These are phyloP conservation scores for Palythoa heliodiscus DNA, from an alignment of 92 coral and sea anemone genomes.

Conservation along the genomic window DNA sequence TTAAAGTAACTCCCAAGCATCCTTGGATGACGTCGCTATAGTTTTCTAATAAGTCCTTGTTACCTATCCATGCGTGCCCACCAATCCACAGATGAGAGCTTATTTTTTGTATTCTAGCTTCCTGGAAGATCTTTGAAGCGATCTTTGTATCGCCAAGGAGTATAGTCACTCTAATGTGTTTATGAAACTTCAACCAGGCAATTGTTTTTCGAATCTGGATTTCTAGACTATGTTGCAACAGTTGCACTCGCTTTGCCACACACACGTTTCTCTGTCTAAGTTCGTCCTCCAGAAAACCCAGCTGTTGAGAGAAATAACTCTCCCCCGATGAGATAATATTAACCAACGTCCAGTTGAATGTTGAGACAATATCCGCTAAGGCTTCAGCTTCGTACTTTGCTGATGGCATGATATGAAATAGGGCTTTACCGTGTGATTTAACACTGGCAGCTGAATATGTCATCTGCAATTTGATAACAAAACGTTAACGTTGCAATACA, in stretches of 20 bases:
- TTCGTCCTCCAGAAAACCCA: slow-evolving; percentile 53
- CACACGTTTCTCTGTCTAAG: slow-evolving; percentile 69
- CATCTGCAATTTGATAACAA: slow-evolving; percentile 29
- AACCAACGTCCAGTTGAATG: slow-evolving; percentile 73
- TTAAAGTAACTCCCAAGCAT: slow-evolving; percentile 55
- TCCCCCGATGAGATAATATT: slow-evolving; percentile 72
- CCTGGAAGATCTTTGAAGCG: slow-evolving; percentile 56
- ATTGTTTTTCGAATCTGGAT: slow-evolving; percentile 44
- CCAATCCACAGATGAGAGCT: slow-evolving; percentile 83
- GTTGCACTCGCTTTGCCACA: slow-evolving; percentile 47
- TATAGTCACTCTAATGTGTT: slow-evolving; percentile 56
- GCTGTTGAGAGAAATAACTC: slow-evolving; percentile 50
- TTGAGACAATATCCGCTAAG: slow-evolving; percentile 56
- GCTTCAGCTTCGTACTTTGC: slow-evolving; percentile 63
- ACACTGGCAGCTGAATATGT: slow-evolving; percentile 54
- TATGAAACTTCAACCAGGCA: slow-evolving; percentile 33
- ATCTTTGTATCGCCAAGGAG: slow-evolving; percentile 58
- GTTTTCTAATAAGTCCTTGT: slow-evolving; percentile 4
- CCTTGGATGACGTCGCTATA: slow-evolving; percentile 72
- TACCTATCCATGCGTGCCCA: slow-evolving; percentile 50
- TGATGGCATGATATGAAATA: slow-evolving; percentile 69
- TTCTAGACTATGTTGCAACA: slow-evolving; percentile 18
- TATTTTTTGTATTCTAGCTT: slow-evolving; percentile 70
- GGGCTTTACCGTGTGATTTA: slow-evolving; percentile 52
- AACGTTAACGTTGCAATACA: too few species aligned